Conservation (phyloP, 2,113 vertebrate species). For the Ibidorhyncha struthersii region DNA sequence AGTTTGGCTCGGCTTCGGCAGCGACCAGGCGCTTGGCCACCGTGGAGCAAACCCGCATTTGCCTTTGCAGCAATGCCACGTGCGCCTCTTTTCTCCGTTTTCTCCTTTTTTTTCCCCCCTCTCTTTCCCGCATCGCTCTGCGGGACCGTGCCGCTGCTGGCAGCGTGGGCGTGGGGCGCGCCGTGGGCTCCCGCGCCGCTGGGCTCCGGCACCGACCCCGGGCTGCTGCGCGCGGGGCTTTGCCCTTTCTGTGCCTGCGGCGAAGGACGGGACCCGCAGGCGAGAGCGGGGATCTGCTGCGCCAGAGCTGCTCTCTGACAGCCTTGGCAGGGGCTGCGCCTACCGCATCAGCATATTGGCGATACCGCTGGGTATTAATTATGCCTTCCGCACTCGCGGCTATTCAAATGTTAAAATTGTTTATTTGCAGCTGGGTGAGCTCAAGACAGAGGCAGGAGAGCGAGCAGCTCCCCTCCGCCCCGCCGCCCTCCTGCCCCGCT, state of each 20-base stretch:
- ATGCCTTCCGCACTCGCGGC: conserved; percentile 39
- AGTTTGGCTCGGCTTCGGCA: background rate
- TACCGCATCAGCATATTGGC: conserved; percentile 39
- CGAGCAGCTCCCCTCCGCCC: background rate
- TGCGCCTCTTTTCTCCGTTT: fast-evolving
- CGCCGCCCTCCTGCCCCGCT: background rate
- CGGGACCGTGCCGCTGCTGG: background rate
- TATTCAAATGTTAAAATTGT: conserved; percentile 62
- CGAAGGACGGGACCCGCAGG: background rate
- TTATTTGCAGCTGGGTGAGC: conserved; percentile 62
- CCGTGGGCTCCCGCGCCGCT: fast-evolving
- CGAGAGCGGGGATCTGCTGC: background rate
- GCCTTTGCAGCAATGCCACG: fast-evolving
- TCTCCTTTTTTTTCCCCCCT: too few species aligned
- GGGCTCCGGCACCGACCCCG: background rate
- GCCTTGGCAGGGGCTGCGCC: conserved; percentile 41
- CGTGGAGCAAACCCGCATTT: background rate
- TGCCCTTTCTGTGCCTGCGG: background rate
- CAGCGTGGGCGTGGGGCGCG: background rate
- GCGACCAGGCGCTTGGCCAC: fast-evolving
- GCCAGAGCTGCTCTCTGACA: background rate
- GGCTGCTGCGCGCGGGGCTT: background rate
- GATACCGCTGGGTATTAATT: conserved; percentile 58
- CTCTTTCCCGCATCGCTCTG: background rate
- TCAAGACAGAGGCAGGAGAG: conserved; percentile 28